Conservation (phyloP, 2,888 invertebrate species). For the Tenthredo scrophulariae region DNA sequence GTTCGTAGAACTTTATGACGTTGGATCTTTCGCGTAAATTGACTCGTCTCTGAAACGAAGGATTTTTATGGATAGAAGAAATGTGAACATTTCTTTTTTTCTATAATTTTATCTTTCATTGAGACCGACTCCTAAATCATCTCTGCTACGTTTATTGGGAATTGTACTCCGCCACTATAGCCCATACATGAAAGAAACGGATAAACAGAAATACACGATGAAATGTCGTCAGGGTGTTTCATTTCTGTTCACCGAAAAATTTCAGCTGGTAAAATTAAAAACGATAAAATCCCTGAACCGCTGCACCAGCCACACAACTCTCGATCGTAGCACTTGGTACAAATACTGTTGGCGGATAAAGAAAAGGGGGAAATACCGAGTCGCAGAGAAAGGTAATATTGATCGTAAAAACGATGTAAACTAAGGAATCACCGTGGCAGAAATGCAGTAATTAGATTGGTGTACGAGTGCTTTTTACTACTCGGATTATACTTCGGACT, state of each 20-base stretch:
- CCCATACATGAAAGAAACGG: neutral
- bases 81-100: conserved; percentile 1
- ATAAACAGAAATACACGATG: neutral
- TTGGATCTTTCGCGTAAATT: conserved; percentile 41
- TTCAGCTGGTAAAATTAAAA: conserved; percentile 20
- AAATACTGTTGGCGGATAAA: neutral
- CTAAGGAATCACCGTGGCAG: conserved; percentile 59
- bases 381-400: conserved; percentile 53
- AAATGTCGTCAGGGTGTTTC: neutral
- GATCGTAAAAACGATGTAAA: conserved; percentile 64
- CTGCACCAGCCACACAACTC: conserved; percentile 5
- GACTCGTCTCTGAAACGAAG: conserved; percentile 37
- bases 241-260: conserved; percentile 2
- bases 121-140: neutral
- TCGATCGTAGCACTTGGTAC: conserved; percentile 30
- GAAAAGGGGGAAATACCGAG: conserved; percentile 24
- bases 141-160: neutral
- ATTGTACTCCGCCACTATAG: neutral
- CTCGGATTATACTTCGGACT: conserved; percentile 63
- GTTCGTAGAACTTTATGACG: conserved; percentile 34
- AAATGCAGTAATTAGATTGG: conserved; percentile 65
- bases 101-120: conserved; percentile 10
- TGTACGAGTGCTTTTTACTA: conserved; percentile 62
- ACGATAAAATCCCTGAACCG: conserved; percentile 15
- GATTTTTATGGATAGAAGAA: conserved; percentile 31